Evolutionary conservation across 2,888 invertebrate genomes (phyloP), one percentile per base, ranked within the genome.

Genomic region (Drosophila fulvimacula): DNA sequence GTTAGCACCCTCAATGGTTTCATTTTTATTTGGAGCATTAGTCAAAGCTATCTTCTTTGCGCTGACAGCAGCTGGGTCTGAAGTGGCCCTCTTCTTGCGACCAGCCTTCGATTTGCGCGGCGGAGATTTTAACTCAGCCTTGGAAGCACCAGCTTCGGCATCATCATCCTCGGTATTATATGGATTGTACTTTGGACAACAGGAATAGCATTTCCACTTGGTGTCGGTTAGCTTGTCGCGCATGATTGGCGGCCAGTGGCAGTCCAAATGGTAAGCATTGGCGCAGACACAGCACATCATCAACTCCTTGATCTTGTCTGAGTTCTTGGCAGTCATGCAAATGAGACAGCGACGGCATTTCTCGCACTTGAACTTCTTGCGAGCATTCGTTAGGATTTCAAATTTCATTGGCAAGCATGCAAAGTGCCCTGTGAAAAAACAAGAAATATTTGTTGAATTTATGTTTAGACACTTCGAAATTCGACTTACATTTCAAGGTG

Each of bases 201-300:
- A 96, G 75, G 95, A 95, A 60, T 94, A 94, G 85, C 96, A 96
- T 66, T 95, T 94, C 96, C 96, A 96, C 79, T 95, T 95, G 42
- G 94, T 93, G 89, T 94, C 46, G 92, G 80, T 74, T 92, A 87
- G 73, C 93, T 93, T 76, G 24, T 57, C 63, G 68, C 94, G 94
- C 5, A 93, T 92, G 71, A 96, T 93, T 46, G 94, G 94, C 5
- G 97, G 97, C 38, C 94, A 93, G 88, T 97, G 98, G 89, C 98
- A 98, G 36, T 94, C 93, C 70, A 95, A 94, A 91, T 98, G 98
- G 91, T 96, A 98, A 5, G 96, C 96, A 91, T 97, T 96, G 48
- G 96, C 96, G 91, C 98, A 98, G 36, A 95, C 94, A 80, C 95
- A 95, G 92, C 98, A 98, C 46, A 96, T 96, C 38, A 96, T 94